Base-by-base conservation (phyloP, 2,888 invertebrate species). In the Platerodrilus igneus region DNA sequence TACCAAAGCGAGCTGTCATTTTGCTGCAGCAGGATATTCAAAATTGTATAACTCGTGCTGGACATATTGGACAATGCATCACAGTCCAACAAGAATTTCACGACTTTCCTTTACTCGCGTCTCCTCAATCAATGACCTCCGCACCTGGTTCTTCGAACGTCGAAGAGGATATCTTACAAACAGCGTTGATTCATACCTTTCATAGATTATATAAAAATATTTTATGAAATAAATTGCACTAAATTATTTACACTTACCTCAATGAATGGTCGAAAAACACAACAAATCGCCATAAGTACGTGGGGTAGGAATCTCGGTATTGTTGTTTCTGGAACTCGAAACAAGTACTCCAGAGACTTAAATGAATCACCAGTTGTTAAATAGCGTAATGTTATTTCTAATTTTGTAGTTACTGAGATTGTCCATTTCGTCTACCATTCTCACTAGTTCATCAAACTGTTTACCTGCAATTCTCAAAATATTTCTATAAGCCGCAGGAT, bases 11-110 rank as follows among this genome's bases (percentile, higher is more conserved):
- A 27, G 25, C 25, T 23, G 45, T 49, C 38, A 50, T 52, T 27
- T 48, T 52, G 41, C 34, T 52, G 23, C 51, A 53, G 32, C 52
- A 53, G 38, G 51, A 52, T 27, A 48, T 52, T 40, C 48, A 48
- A 48, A 47, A 48, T 20, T 46, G 19, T 30, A 37, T 38, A 15
- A 39, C 25, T 17, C 27, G 17, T 39, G 28, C 17, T 39, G 20
- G 34, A 33, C 19, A 13, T 17, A 28, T 32, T 38, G 26, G 31
- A 32, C 3, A 11, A 11, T 10, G 5, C n/a, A n/a, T n/a, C n/a
- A n/a, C n/a, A n/a, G n/a, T n/a, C n/a, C n/a, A n/a, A n/a, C n/a
- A n/a, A n/a, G n/a, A n/a, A n/a, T n/a, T n/a, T n/a, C n/a, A n/a
- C n/a, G n/a, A n/a, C n/a, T n/a, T n/a, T n/a, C n/a, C n/a, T n/a